Percentiles rank a stretch among this genome's conserved stretches.
Conservation (phyloP, 2,113 vertebrate species). For the Uria lomvia region DNA sequence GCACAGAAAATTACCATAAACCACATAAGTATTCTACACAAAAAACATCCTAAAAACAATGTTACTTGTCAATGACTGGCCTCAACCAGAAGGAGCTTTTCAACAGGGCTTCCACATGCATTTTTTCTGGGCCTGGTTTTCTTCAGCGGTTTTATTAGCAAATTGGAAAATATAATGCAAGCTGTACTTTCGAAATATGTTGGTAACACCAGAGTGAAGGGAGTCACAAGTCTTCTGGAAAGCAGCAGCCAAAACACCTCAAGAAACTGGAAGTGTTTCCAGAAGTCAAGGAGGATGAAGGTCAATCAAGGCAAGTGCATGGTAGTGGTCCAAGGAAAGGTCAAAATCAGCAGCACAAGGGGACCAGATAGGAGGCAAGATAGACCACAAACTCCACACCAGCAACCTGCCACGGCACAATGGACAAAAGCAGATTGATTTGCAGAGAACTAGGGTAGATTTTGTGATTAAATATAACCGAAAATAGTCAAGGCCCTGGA, state of each 20-base stretch:
- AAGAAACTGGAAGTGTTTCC: background rate
- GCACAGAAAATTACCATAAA: background rate
- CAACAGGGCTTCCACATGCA: background rate
- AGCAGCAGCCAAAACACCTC: background rate
- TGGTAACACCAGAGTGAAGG: background rate
- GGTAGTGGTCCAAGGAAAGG: background rate
- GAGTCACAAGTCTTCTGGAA: background rate
- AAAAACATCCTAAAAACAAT: background rate
- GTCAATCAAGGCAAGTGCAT: background rate
- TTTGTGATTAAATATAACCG: background rate
- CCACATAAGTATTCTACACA: background rate
- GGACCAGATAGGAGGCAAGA: background rate
- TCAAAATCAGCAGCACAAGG: background rate
- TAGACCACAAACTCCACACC: no score
- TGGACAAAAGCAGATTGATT: fast-evolving
- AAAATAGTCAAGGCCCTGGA: background rate
- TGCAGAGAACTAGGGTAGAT: background rate
- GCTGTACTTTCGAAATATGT: fast-evolving
- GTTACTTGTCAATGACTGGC: background rate
- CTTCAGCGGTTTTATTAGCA: background rate
- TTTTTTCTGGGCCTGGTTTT: background rate
- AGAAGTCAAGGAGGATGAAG: background rate
- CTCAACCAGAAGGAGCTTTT: background rate
- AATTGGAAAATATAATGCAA: background rate
- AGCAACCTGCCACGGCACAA: background rate